Conservation (phyloP, 2,797 vertebrate species). For the Eospalax fontanierii region DNA sequence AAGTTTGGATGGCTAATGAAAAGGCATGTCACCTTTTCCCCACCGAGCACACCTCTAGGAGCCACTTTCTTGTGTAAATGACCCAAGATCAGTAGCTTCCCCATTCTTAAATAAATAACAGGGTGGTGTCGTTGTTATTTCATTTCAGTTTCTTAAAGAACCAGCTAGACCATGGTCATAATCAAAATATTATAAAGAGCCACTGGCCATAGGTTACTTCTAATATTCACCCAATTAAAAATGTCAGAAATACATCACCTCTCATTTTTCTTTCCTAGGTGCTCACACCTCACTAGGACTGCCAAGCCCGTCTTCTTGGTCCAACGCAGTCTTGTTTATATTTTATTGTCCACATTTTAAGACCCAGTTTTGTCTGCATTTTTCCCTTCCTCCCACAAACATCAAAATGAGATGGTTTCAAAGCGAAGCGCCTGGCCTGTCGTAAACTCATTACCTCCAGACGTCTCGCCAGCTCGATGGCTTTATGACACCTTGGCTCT, state of each 20-base stretch:
- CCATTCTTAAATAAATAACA: conserved; percentile 33
- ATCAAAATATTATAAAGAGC: conserved; percentile 68
- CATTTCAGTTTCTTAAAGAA: conserved; percentile 22
- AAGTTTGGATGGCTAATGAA: neutral
- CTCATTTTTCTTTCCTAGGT: conserved; percentile 81
- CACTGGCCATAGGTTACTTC: neutral
- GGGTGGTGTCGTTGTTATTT: neutral
- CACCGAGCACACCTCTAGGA: neutral
- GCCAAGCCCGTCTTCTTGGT: conserved; percentile 90
- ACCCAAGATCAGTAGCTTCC: conserved; percentile 31
- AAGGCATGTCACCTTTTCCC: neutral
- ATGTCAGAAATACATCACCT: conserved; percentile 57
- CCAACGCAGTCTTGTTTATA: conserved; percentile 89
- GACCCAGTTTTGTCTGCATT: conserved; percentile 93
- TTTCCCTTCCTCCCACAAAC: conserved; percentile 94
- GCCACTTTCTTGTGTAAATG: conserved; percentile 39
- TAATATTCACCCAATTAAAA: neutral
- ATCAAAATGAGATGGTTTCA: conserved; percentile 95
- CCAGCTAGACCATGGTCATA: neutral
- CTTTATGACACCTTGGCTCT: conserved; percentile 97
- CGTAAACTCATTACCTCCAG: conserved; percentile 99
- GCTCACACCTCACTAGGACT: conserved; percentile 74
- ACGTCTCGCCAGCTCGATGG: conserved; percentile 98
- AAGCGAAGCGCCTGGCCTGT: conserved; percentile 94
- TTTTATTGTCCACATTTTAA: conserved; percentile 95